These are phyloP conservation scores for Pseudois nayaur DNA, from an alignment of 2,113 vertebrate genomes.

Conservation along the genomic window DNA sequence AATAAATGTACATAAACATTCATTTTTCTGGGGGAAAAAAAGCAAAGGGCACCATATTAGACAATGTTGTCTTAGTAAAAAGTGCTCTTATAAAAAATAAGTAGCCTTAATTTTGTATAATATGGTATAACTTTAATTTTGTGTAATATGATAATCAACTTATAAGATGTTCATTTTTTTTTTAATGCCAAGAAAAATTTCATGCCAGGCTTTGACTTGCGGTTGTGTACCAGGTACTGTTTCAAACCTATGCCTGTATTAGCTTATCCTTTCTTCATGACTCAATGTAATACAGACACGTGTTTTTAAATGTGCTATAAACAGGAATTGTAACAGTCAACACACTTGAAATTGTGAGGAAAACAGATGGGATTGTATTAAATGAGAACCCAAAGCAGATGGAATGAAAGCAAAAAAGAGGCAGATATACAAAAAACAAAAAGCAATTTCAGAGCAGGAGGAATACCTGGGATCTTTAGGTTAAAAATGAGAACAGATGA, in stretches of 20 bases:
- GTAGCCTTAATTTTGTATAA: not conserved
- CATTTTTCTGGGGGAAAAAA: not conserved
- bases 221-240: rapidly evolving
- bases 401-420: not conserved
- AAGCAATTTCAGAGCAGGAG: not conserved
- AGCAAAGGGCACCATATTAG: not conserved
- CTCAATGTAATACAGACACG: not conserved
- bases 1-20: not conserved
- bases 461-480: not conserved
- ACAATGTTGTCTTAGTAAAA: not conserved
- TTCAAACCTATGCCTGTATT: not conserved
- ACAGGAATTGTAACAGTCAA: not conserved
- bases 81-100: not conserved
- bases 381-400: not conserved
- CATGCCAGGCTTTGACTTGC: not conserved
- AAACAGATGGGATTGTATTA: not conserved
- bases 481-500: not conserved
- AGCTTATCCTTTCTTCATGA: not conserved
- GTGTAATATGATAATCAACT: not conserved
- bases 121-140: not conserved
- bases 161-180: not conserved
- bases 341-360: not conserved
- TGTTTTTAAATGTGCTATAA: not conserved
- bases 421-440: not conserved
- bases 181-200: not conserved